Evolutionary conservation across 2,797 vertebrate genomes (phyloP).

Genomic region (Anguilla anguilla): DNA sequence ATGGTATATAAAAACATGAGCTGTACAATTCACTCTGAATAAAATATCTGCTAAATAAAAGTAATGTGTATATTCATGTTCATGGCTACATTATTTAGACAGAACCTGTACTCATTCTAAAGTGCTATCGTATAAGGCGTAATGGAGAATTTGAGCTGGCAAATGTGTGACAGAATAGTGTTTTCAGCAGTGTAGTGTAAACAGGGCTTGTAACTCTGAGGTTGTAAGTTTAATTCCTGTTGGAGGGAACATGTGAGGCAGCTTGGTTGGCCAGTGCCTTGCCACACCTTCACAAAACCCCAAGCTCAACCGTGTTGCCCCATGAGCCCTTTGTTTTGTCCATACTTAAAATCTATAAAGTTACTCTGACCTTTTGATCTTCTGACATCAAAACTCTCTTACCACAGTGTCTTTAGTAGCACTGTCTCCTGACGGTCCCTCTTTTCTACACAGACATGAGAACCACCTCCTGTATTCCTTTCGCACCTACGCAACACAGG

Average conservation of each 20-base stretch:
- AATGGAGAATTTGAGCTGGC: too few relatives aligned
- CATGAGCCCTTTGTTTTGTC: neutral
- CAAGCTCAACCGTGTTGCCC: neutral
- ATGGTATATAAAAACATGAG: too few relatives aligned
- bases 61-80: too few relatives aligned
- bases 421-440: neutral
- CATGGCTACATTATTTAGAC: too few relatives aligned
- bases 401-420: neutral
- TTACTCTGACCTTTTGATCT: neutral
- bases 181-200: neutral
- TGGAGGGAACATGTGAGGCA: too few relatives aligned
- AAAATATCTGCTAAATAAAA: too few relatives aligned
- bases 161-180: too few relatives aligned
- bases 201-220: neutral
- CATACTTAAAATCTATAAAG: neutral
- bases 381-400: neutral
- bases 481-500: slow-evolving; percentile 43
- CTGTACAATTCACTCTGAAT: too few relatives aligned
- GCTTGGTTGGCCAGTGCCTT: neutral
- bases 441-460: slow-evolving; percentile 32
- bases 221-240: neutral
- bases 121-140: too few relatives aligned
- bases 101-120: too few relatives aligned
- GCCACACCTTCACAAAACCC: neutral
- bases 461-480: slow-evolving; percentile 55